These are phyloP conservation scores for Xiphorhynchus erythropygius DNA, from an alignment of 2,797 vertebrate genomes.

Conservation along the genomic window DNA sequence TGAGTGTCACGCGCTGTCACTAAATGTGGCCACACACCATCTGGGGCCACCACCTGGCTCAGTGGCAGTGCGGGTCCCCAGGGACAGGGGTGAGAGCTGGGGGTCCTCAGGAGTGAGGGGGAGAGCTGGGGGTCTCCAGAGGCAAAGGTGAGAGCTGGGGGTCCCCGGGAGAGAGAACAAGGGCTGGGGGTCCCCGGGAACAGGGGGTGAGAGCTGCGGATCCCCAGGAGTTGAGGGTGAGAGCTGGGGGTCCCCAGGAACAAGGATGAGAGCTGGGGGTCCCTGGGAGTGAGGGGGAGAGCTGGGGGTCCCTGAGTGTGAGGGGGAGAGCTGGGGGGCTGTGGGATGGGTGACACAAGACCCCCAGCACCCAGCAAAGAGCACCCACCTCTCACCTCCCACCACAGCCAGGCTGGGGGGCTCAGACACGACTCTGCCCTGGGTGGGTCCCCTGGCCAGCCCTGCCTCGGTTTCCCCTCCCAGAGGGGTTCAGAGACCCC, in stretches of 20 bases:
- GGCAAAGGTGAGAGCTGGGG: background rate
- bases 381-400: background rate
- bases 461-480: background rate
- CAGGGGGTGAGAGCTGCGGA: too few species aligned
- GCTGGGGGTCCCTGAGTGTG: too few species aligned
- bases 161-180: background rate
- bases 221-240: too few species aligned
- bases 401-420: accelerated
- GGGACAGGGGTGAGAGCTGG: too few species aligned
- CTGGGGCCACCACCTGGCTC: background rate
- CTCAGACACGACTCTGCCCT: background rate
- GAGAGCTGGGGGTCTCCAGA: too few species aligned
- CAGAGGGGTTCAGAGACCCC: background rate
- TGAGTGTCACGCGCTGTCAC: background rate
- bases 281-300: too few species aligned
- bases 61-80: background rate
- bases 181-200: too few species aligned
- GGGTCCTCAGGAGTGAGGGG: background rate
- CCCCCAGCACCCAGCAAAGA: background rate
- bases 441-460: background rate
- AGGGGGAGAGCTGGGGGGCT: background rate
- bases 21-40: background rate
- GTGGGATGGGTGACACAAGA: too few species aligned
- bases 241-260: background rate
- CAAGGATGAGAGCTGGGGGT: too few species aligned